A percentile compares a stretch with the other conserved stretches of the same genome.
phyloP scores from a whole-genome alignment of 2,888 invertebrate species.

The Tenthredo amoena region DNA sequence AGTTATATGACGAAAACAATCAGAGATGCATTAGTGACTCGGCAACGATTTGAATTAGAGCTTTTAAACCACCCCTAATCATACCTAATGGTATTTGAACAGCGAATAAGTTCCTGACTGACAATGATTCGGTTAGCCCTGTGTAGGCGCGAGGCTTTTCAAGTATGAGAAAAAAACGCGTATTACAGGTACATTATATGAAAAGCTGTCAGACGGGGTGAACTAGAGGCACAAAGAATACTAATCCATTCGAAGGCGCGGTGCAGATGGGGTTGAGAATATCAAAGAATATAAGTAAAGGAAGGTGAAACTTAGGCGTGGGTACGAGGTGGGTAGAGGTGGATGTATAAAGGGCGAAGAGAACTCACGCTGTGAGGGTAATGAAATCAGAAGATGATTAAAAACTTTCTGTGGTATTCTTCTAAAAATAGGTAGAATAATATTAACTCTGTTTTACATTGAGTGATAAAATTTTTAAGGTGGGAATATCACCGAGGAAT shows the following conservation, averaged over 20 bases:
- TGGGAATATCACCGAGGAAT: not conserved
- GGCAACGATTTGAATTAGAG: not conserved
- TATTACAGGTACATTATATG: not conserved
- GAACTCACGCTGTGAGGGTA: slow-evolving; percentile 34
- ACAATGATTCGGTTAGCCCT: slow-evolving; percentile 11
- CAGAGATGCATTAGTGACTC: not conserved
- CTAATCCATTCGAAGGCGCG: slow-evolving; percentile 43
- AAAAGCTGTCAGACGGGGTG: slow-evolving; percentile 1
- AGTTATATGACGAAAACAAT: not conserved
- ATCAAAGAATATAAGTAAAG: slow-evolving; percentile 35
- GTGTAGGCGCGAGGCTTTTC: not conserved
- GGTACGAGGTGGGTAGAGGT: not conserved
- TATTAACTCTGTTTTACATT: slow-evolving; percentile 16
- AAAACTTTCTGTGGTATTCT: slow-evolving; percentile 28
- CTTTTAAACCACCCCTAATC: not conserved
- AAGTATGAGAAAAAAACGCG: not conserved
- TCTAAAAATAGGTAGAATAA: slow-evolving; percentile 15
- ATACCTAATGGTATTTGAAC: not conserved
- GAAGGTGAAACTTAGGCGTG: slow-evolving; percentile 2
- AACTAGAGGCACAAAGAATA: slow-evolving; percentile 35
- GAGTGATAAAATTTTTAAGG: not conserved
- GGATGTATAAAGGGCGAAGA: not conserved
- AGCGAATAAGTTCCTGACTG: not conserved
- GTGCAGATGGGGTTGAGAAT: not conserved
- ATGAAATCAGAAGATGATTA: slow-evolving; percentile 49